A percentile compares a stretch with the other conserved stretches of the same genome.
Evolutionary conservation across 2,888 invertebrate genomes (phyloP).

Genomic region (Caenorhabditis imperialis): DNA sequence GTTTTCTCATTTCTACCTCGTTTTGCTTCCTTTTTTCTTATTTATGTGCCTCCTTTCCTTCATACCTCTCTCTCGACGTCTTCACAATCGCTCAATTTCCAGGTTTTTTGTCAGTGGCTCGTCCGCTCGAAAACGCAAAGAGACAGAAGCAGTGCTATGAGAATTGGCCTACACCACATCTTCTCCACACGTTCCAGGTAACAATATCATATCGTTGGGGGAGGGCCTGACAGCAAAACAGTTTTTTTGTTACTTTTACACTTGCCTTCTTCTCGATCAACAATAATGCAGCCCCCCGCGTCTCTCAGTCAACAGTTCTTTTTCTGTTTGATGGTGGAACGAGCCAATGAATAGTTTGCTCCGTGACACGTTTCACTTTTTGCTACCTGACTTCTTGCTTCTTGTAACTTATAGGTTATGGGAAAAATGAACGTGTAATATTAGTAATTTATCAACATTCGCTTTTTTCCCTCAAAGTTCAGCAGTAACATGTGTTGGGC

Average conservation of each 20-base stretch:
- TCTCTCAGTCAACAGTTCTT: slow-evolving; percentile 13
- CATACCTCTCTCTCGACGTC: neutral
- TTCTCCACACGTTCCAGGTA: slow-evolving; percentile 54
- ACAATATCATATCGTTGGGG: neutral
- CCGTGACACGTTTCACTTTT: no score
- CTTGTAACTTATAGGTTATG: no score
- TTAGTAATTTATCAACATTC: no score
- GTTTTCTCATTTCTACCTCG: neutral
- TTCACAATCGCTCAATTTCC: no score
- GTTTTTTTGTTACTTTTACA: slow-evolving; percentile 4
- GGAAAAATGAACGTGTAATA: no score
- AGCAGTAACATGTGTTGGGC: no score
- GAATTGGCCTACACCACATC: slow-evolving; percentile 59
- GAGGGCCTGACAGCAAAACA: slow-evolving; percentile 14
- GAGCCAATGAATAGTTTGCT: slow-evolving; percentile 3
- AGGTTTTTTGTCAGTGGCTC: slow-evolving; percentile 50
- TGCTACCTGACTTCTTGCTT: no score
- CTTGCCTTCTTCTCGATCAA: neutral
- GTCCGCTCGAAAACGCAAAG: slow-evolving; percentile 49
- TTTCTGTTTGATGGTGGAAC: neutral
- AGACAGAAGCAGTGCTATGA: slow-evolving; percentile 66
- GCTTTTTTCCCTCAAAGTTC: no score
- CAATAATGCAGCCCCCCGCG: slow-evolving; percentile 1
- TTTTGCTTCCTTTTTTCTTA: slow-evolving; percentile 6
- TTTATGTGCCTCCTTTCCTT: neutral